These are phyloP conservation scores for Malurus melanocephalus DNA, from an alignment of 2,113 vertebrate species.

Conservation along the genomic window DNA sequence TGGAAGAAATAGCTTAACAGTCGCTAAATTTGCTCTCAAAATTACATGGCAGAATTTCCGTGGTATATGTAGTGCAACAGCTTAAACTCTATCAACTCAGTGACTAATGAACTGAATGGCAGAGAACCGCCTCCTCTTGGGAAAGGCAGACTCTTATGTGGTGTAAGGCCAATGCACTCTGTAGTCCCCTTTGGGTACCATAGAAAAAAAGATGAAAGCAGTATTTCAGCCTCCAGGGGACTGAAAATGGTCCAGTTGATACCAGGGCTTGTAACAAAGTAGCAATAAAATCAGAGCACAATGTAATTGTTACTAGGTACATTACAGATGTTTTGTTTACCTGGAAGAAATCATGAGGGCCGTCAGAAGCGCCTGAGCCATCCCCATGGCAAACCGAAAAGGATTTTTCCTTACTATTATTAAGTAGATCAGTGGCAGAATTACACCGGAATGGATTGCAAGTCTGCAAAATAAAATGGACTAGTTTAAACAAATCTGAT, in stretches of 20 bases:
- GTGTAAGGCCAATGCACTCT: background rate
- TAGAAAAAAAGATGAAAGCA: background rate
- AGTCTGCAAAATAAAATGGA: conserved; percentile 75
- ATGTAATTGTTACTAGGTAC: background rate
- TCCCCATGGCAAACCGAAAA: conserved; percentile 87
- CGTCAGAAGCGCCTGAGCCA: conserved; percentile 94
- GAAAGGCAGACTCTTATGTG: background rate
- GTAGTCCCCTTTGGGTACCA: background rate
- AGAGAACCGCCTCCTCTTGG: background rate
- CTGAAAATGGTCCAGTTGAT: background rate
- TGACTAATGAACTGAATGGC: background rate
- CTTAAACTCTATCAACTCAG: background rate
- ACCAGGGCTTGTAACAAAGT: background rate
- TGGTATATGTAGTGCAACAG: background rate
- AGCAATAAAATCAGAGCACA: background rate
- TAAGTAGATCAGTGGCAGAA: conserved; percentile 90
- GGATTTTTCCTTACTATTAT: conserved; percentile 92
- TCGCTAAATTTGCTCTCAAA: background rate
- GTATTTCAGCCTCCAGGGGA: background rate
- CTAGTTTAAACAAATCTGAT: conserved; percentile 24
- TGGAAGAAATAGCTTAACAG: background rate
- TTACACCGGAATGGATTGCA: conserved; percentile 85
- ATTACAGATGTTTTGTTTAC: conserved; percentile 58
- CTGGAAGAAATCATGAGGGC: conserved; percentile 93
- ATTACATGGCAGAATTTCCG: background rate